phyloP scores from a whole-genome alignment of 2,888 invertebrate species.

The Junonia oenone region DNA sequence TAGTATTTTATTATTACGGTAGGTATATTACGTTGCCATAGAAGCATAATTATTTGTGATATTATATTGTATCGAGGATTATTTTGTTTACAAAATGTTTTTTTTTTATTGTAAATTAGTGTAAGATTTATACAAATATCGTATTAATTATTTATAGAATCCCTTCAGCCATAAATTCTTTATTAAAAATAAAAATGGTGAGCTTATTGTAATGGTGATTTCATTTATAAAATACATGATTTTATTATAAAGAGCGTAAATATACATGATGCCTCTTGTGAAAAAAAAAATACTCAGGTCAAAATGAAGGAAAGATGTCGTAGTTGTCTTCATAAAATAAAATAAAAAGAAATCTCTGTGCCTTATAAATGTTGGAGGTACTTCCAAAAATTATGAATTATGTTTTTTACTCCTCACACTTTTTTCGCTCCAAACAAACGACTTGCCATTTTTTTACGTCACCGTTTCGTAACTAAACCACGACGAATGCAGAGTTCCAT shows the following conservation, averaged over 20 bases:
- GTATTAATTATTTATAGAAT: not conserved
- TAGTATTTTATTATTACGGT: not conserved
- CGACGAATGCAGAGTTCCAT: slow-evolving; percentile 42
- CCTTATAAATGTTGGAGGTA: not conserved
- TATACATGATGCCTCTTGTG: not conserved
- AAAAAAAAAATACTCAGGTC: no score
- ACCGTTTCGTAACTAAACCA: slow-evolving; percentile 44
- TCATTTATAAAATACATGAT: not conserved
- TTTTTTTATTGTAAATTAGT: not conserved
- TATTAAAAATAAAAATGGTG: not conserved
- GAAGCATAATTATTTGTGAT: not conserved
- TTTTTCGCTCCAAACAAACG: slow-evolving; percentile 27
- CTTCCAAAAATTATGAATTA: not conserved
- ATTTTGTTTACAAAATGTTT: not conserved
- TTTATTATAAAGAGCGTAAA: not conserved
- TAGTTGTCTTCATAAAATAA: not conserved
- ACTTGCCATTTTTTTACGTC: slow-evolving; percentile 36
- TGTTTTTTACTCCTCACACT: not conserved
- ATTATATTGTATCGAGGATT: not conserved
- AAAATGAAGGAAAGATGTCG: not conserved
- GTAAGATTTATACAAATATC: not conserved
- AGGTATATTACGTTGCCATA: slow-evolving; percentile 12
- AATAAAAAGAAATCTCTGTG: not conserved
- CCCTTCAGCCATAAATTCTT: not conserved
- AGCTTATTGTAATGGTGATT: not conserved